These are phyloP conservation scores for Blastomussa wellsi DNA, from an alignment of 92 coral and sea anemone genomes.

Conservation along the genomic window DNA sequence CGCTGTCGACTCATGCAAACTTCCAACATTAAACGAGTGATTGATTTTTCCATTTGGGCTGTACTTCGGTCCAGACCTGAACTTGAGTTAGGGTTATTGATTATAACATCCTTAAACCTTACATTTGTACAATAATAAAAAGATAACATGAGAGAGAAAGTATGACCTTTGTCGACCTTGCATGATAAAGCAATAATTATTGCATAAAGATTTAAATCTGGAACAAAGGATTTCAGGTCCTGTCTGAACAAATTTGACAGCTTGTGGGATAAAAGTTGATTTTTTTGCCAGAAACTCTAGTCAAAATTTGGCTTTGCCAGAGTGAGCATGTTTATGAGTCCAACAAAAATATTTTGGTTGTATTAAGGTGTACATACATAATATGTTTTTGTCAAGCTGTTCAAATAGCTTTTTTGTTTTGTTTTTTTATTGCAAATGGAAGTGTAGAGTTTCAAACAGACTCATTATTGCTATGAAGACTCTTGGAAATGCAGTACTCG, in stretches of 20 bases:
- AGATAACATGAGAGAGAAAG: background rate
- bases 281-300: background rate
- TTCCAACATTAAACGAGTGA: background rate
- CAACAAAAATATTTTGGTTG: background rate
- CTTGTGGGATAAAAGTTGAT: background rate
- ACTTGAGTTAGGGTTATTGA: background rate
- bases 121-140: background rate
- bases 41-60: background rate
- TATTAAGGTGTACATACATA: background rate
- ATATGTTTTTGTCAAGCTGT: background rate
- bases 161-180: background rate
- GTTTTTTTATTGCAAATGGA: background rate
- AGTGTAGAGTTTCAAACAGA: background rate
- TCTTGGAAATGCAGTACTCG: background rate
- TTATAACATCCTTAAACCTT: background rate
- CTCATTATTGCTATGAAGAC: background rate
- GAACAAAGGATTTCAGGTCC: constrained; percentile 7
- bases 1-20: background rate
- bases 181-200: too few relatives aligned
- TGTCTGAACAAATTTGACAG: constrained; percentile 7
- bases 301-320: background rate
- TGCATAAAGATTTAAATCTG: background rate
- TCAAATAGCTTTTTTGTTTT: background rate
- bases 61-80: background rate
- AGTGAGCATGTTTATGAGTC: background rate